phyloP scores from a whole-genome alignment of 2,113 vertebrate genomes.

The Prionailurus bengalensis region DNA sequence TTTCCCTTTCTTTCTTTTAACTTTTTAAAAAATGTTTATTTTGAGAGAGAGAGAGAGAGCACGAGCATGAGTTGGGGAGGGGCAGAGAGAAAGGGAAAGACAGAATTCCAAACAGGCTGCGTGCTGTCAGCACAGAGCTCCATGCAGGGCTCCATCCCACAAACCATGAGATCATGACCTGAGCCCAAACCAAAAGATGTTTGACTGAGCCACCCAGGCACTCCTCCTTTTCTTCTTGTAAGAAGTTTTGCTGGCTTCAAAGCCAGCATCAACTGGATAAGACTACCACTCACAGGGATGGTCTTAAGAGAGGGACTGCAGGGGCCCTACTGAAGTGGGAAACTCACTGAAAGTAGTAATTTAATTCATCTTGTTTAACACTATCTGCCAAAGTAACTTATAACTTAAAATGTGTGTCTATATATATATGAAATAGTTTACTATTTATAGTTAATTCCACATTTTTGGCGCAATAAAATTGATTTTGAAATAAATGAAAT shows the following conservation, averaged over 20 bases:
- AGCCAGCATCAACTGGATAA: not conserved
- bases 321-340: not conserved
- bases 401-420: conserved; percentile 86
- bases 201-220: too few relatives aligned
- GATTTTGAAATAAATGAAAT: conserved; percentile 81
- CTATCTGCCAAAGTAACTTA: conserved; percentile 88
- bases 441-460: conserved; percentile 94
- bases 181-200: too few relatives aligned
- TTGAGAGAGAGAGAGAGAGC: too few relatives aligned
- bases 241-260: not conserved
- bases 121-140: too few relatives aligned
- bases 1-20: not conserved
- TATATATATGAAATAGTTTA: conserved; percentile 90
- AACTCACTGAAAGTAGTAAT: not conserved
- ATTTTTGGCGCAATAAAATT: conserved; percentile 94
- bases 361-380: conserved; percentile 86
- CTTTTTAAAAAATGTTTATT: not conserved
- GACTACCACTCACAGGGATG: not conserved
- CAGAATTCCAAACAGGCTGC: too few relatives aligned
- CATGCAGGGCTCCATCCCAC: too few relatives aligned
- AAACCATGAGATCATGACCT: too few relatives aligned
- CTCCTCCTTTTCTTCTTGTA: not conserved
- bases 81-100: too few relatives aligned
- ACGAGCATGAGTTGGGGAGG: too few relatives aligned
- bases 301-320: not conserved